phyloP scores from a whole-genome alignment of 2,797 vertebrate genomes.

The Hydrocynus forskahlii region DNA sequence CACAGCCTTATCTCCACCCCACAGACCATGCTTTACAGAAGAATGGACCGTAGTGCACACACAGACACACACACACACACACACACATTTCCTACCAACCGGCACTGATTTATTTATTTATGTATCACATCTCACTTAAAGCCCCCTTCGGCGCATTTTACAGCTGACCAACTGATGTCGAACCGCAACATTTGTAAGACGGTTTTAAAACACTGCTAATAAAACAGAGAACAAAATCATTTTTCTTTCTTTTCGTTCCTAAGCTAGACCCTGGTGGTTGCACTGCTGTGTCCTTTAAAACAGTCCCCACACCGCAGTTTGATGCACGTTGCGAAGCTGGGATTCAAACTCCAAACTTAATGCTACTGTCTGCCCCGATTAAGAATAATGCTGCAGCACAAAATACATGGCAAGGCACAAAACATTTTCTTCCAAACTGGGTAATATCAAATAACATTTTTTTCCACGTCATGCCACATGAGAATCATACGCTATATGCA shows the following conservation, averaged over 20 bases:
- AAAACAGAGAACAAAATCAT: no score
- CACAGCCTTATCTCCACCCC: slow-evolving; percentile 3
- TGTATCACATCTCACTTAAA: not conserved
- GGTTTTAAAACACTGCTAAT: not conserved
- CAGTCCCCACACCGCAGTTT: no score
- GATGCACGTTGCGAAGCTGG: not conserved
- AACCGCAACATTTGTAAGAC: not conserved
- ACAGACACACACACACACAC: slow-evolving; percentile 8
- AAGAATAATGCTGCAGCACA: no score
- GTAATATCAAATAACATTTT: not conserved
- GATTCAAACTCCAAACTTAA: not conserved
- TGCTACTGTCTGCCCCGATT: no score
- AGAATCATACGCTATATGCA: no score
- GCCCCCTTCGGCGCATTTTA: not conserved
- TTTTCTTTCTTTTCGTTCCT: no score
- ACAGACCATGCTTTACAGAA: not conserved
- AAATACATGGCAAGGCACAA: no score
- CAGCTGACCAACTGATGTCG: not conserved
- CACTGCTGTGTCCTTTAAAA: no score
- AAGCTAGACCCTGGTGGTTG: no score
- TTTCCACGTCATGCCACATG: no score
- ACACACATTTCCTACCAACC: not conserved
- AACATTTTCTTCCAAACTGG: no score
- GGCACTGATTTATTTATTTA: not conserved
- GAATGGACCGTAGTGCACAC: not conserved